A percentile compares a stretch with the other conserved stretches of the same genome.
Evolutionary conservation across 2,797 vertebrate genomes (phyloP).

Genomic region (Melanotaenia pygmaea): DNA sequence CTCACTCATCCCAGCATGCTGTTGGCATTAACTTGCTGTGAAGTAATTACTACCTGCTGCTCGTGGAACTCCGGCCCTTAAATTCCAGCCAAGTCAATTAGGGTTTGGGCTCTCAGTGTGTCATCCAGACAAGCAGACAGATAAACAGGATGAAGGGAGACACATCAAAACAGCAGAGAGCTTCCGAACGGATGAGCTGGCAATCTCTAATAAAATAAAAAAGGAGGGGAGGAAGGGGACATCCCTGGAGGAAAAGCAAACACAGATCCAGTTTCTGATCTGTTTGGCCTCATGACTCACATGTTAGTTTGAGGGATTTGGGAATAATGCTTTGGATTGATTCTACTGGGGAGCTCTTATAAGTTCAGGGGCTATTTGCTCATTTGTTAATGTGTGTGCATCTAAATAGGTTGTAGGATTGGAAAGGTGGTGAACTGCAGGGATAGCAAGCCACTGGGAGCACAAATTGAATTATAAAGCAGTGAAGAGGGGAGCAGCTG

Average conservation of each 20-base stretch:
- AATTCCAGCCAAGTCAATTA: constrained; percentile 75
- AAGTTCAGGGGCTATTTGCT: constrained; percentile 56
- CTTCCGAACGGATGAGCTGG: constrained; percentile 53
- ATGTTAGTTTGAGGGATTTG: constrained; percentile 57
- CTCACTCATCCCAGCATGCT: constrained; percentile 53
- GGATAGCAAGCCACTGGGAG: constrained; percentile 2
- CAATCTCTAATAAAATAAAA: constrained; percentile 51
- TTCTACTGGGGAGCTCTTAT: constrained; percentile 52
- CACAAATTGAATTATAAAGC: constrained; percentile 34
- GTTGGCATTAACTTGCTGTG: constrained; percentile 86
- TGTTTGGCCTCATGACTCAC: constrained; percentile 57
- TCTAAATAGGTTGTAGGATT: constrained; percentile 37
- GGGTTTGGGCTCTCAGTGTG: constrained; percentile 45
- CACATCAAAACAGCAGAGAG: constrained; percentile 61
- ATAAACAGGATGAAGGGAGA: constrained; percentile 73
- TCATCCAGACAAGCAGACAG: constrained; percentile 68
- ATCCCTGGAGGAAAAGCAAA: constrained; percentile 65
- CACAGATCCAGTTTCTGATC: constrained; percentile 63
- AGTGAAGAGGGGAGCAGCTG: constrained; percentile 5
- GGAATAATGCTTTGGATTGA: constrained; percentile 40
- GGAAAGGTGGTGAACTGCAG: constrained; percentile 44
- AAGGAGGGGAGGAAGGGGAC: constrained; percentile 28
- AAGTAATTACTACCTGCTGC: constrained; percentile 88
- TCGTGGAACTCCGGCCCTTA: constrained; percentile 62
- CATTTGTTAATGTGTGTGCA: constrained; percentile 46